Base-by-base conservation (phyloP, 2,113 vertebrate species). In the Hipposideros armiger region DNA sequence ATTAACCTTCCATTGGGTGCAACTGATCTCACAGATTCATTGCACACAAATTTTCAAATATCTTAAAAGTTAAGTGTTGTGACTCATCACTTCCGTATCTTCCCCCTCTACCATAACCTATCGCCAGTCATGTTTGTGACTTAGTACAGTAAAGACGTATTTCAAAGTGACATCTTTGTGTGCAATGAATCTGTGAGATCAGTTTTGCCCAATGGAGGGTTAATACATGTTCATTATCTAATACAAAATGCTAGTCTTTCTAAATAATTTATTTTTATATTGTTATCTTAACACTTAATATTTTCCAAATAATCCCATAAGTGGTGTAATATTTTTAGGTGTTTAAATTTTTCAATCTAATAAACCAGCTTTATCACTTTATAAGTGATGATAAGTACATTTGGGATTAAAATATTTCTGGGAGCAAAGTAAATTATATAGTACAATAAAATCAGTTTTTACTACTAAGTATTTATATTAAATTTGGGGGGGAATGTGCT, bases 371-470 rank as follows among this genome's bases (percentile, higher is more conserved):
- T 90, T 74, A 5, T 36, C 36, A 36, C 36, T 36, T 36, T 36
- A 36, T 73, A 91, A 85, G 22, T 88, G 45, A 30, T 87, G 5
- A 64, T 80, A 78, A 81, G 22, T 70, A 94, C 22, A 70, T 88
- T 92, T 94, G 50, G 15, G 4, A 82, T 94, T 74, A 76, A 69
- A 42, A 16, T 60, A 52, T 92, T 95, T 95, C 47, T 80, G 6
- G 47, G n/a, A 70, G n/a, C 87, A 70, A 96, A 92, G 4, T 62
- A 90, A 82, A 83, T 50, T 70, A 42, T 47, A 36, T 72, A 72
- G 58, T 80, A 9, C 16, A 66, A 47, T 88, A 50, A 88, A 91
- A 54, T 91, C 60, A 87, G 89, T 74, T 95, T 81, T 97, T n/a
- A 76, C 22, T 94, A 87, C 26, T 95, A 85, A 90, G 42, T 80